Evolutionary conservation across 2,797 vertebrate species (phyloP), one percentile per base, ranked within the genome.

Genomic region (Anguilla marmorata): DNA sequence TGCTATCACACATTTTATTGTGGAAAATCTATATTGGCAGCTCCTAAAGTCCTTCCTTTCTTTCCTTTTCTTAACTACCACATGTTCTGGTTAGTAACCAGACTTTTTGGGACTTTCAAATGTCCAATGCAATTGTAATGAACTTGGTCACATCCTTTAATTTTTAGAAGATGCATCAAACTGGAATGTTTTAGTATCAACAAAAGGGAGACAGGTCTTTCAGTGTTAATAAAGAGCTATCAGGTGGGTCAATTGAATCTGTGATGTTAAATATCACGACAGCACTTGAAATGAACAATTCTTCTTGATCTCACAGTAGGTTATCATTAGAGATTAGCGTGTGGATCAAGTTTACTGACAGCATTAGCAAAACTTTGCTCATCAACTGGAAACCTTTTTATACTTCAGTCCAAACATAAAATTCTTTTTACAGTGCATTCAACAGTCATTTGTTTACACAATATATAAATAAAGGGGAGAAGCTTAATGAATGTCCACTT

Each of bases 301-400:
- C 60, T 58, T 30, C 54, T 63, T 85, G n/a, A 30, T 85, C 33
- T 24, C 52, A 66, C 83, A n/a, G 33, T 54, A 37, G 83, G 66
- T 56, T 50, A 85, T 66, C 48, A 48, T 48, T 21, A 56, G 56
- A 60, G 33, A 85, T 88, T 76, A 88, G 85, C 60, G 33, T 72
- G 48, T 30, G 66, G 87, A 85, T 85, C 84, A 58, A 76, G 69
- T n/a, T 21, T 69, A 14, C 52, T 88, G 50, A 24, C 60, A 74
- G 37, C 50, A 9, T 7, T 48, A 85, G 63, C 52, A 41, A 24
- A 33, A 19, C 27, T 58, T 33, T 48, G 0, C 58, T 69, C 27
- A 27, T n/a, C 69, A 56, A 58, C 50, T n/a, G 27, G 30, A 56
- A 16, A 60, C 52, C n/a, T 85, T 37, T 48, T 30, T 58, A 76